phyloP scores from a whole-genome alignment of 2,797 vertebrate genomes.

The Gadopsis marmoratus region DNA sequence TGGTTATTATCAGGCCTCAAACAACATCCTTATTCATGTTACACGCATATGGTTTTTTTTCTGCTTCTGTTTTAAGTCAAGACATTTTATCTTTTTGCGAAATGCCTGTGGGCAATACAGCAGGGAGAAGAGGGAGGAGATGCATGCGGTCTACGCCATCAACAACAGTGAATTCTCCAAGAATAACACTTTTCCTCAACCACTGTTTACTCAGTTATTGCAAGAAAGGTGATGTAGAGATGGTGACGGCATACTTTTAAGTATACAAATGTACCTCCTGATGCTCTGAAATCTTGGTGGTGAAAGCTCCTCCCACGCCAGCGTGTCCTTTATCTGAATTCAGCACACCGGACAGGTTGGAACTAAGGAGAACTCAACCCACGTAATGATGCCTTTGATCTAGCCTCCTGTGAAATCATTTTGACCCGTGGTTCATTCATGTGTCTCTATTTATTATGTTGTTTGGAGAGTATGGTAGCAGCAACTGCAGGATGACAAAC shows the following conservation, averaged over 20 bases:
- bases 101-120: conserved; percentile 62
- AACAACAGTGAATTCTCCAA: conserved; percentile 46
- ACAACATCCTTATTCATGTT: conserved; percentile 46
- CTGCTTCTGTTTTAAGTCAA: conserved; percentile 54
- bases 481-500: conserved; percentile 30
- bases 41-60: conserved; percentile 43
- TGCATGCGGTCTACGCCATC: conserved; percentile 36
- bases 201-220: conserved; percentile 19
- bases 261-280: conserved; percentile 6
- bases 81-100: conserved; percentile 63
- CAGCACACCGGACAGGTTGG: conserved; percentile 16
- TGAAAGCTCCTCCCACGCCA: conserved; percentile 22
- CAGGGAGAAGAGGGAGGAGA: conserved; percentile 53
- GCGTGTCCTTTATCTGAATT: conserved; percentile 45
- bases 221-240: conserved; percentile 22
- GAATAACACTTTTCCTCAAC: conserved; percentile 45
- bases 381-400: conserved; percentile 49
- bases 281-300: conserved; percentile 10
- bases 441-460: conserved; percentile 26
- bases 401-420: conserved; percentile 42
- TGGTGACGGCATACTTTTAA: conserved; percentile 8
- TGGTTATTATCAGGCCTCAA: conserved; percentile 43
- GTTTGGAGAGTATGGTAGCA: conserved; percentile 33
- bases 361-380: conserved; percentile 24
- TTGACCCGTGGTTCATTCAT: conserved; percentile 37